Conservation (phyloP, 1,140 invertebrate species). For the Nymphalis io region DNA sequence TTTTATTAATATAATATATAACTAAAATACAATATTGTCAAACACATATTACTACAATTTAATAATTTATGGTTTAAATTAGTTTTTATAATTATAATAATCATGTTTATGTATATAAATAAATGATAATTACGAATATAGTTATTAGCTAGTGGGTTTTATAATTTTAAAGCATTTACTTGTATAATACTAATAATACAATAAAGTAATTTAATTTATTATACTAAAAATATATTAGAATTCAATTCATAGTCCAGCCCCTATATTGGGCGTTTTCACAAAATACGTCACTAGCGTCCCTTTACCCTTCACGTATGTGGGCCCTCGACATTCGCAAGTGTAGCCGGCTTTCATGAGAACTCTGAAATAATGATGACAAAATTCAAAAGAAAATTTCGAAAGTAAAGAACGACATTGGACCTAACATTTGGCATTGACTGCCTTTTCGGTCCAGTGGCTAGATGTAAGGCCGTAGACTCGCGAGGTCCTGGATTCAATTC, state of each 20-base stretch:
- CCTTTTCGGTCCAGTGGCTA: no score
- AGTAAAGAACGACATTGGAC: no score
- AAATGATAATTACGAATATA: no score
- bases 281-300: slow-evolving; percentile 96
- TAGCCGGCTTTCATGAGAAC: slow-evolving; percentile 92
- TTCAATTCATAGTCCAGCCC: slow-evolving; percentile 33
- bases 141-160: not conserved
- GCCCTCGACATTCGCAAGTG: slow-evolving; percentile 91
- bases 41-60: not conserved
- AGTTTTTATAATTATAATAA: no score
- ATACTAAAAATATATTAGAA: not conserved
- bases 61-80: not conserved
- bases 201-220: slow-evolving; percentile 1
- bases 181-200: slow-evolving; percentile 1
- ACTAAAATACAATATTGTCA: slow-evolving; percentile 8
- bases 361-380: slow-evolving; percentile 47
- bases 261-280: slow-evolving; percentile 86
- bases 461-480: no score
- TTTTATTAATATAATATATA: not conserved
- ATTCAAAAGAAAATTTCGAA: no score
- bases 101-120: no score
- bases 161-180: slow-evolving; percentile 1
- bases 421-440: no score
- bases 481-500: no score
- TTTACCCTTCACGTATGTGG: slow-evolving; percentile 96